phyloP scores from a whole-genome alignment of 2,113 vertebrate species.

The Lucifuga dentata region DNA sequence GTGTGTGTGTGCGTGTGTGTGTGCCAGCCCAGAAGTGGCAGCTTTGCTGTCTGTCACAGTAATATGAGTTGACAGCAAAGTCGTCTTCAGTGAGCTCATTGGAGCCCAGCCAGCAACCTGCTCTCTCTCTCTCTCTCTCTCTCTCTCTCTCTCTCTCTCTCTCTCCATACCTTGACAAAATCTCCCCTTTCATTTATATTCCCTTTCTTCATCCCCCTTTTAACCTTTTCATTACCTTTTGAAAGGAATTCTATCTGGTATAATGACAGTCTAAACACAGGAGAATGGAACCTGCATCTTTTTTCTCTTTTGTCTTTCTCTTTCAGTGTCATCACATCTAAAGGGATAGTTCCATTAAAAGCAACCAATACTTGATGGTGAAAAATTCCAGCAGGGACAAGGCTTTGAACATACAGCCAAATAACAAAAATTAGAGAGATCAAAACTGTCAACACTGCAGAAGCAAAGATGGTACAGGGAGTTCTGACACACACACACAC shows the following conservation, averaged over 20 bases:
- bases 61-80: slow-evolving; percentile 63
- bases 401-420: slow-evolving; percentile 25
- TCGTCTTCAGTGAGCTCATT: slow-evolving; percentile 68
- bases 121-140: slow-evolving; percentile 13
- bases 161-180: slow-evolving; percentile 41
- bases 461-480: slow-evolving; percentile 10
- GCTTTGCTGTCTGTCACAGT: slow-evolving; percentile 64
- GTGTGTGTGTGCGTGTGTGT: background rate
- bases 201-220: slow-evolving; percentile 39
- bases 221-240: slow-evolving; percentile 34
- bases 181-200: slow-evolving; percentile 57
- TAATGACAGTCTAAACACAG: slow-evolving; percentile 53
- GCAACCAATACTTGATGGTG: slow-evolving; percentile 10
- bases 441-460: slow-evolving; percentile 15
- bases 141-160: slow-evolving; percentile 1
- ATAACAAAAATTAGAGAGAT: slow-evolving; percentile 19
- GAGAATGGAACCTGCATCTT: slow-evolving; percentile 11
- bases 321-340: slow-evolving; percentile 32
- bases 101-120: slow-evolving; percentile 72
- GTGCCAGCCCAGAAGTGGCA: slow-evolving; percentile 29
- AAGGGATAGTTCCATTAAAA: slow-evolving; percentile 43
- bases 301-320: slow-evolving; percentile 16
- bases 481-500: too few relatives aligned
- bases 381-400: slow-evolving; percentile 12
- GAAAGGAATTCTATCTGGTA: slow-evolving; percentile 32